Base-by-base conservation (phyloP, 2,797 vertebrate species). In the Sebastes nivosus region DNA sequence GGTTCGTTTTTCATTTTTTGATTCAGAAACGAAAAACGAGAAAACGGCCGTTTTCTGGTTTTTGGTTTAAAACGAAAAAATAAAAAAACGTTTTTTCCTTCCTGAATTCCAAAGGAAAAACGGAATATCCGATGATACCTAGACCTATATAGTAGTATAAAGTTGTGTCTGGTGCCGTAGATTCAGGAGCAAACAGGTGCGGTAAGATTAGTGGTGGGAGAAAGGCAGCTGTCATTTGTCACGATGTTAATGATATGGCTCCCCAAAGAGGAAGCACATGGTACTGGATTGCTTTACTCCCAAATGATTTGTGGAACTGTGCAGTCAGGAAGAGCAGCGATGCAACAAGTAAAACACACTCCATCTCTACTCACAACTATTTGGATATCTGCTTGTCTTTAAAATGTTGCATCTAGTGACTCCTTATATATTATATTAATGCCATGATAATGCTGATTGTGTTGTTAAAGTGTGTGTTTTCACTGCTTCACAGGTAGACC, bases 161-260 rank as follows among this genome's bases (percentile, higher is more conserved):
- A 73, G 72, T 50, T 2, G n/a, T 58, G 72, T 80, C 66, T 80
- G 50, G 38, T 77, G 72, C 75, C 24, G 70, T 38, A 63, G 16
- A 79, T 73, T 66, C 55, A 74, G 30, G 25, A 70, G 65, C 18
- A 73, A 84, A 88, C 87, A 91, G 85, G 67, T 90, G 87, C 79
- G 22, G 10, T 54, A 20, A 57, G 61, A 80, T 78, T 24, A 75
- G 29, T 7, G 22, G 32, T 27, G 66, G 59, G 27, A 80, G 70
- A 67, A 46, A 60, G 24, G 50, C 89, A 88, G 87, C 86, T 90
- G 88, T 82, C 57, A 64, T 65, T 57, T 36, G 61, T 79, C 72
- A 67, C 70, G 27, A 20, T 55, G 54, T 71, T 55, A 66, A 79
- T 75, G 50, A 83, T 84, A 81, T 29, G 6, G 8, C 69, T 83